Conservation (phyloP, 2,797 vertebrate species). For the Trachurus trachurus region DNA sequence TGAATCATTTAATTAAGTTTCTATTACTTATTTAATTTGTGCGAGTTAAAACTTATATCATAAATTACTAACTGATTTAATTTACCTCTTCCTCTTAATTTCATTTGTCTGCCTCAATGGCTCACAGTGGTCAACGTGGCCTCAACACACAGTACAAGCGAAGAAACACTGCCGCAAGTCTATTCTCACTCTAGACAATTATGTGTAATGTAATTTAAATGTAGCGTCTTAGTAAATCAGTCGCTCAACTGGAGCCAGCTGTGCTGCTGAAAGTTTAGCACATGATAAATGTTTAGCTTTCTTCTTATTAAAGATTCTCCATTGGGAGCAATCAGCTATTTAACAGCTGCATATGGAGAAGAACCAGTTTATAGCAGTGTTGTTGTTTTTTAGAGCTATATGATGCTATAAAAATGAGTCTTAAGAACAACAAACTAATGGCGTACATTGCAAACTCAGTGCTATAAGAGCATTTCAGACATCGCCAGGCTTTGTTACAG, state of each 20-base stretch:
- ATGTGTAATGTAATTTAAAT: constrained; percentile 23
- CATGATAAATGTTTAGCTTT: constrained; percentile 6
- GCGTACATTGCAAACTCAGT: neutral
- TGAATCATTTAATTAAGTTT: neutral
- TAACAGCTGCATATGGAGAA: constrained; percentile 16
- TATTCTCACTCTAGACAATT: constrained; percentile 14
- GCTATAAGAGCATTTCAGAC: neutral
- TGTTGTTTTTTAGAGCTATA: neutral
- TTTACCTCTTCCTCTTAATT: constrained; percentile 1
- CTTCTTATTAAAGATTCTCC: constrained; percentile 24
- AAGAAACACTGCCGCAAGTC: neutral
- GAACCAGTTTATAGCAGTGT: neutral
- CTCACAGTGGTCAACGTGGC: neutral
- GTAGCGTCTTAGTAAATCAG: constrained; percentile 1
- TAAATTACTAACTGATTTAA: neutral
- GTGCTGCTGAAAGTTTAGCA: constrained; percentile 10
- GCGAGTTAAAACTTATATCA: neutral
- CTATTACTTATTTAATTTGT: neutral
- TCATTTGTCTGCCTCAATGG: neutral
- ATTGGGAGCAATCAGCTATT: constrained; percentile 10
- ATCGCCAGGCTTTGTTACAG: neutral
- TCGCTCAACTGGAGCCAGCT: constrained; percentile 10
- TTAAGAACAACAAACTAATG: neutral
- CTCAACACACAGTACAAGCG: neutral
- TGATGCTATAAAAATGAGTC: neutral